A percentile compares a stretch with the other conserved stretches of the same genome.
phyloP scores from a whole-genome alignment of 2,797 vertebrate genomes.

The Sternotherus odoratus region DNA sequence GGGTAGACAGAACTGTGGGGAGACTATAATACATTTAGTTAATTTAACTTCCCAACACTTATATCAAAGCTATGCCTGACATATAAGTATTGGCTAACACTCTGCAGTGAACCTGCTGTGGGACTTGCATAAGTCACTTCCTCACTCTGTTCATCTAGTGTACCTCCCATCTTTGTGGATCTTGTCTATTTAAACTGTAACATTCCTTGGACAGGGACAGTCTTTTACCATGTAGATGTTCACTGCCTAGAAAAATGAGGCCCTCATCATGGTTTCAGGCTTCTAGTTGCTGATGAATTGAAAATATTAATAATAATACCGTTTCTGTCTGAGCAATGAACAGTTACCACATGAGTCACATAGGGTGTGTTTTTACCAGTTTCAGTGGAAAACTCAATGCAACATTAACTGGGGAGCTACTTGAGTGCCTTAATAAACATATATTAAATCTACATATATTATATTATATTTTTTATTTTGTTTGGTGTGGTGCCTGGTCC shows the following conservation, averaged over 20 bases:
- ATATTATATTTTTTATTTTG: background rate
- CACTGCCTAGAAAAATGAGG: background rate
- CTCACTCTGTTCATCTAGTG: background rate
- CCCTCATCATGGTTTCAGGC: background rate
- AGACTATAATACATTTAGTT: background rate
- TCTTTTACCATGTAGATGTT: background rate
- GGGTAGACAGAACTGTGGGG: background rate
- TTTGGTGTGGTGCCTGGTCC: background rate
- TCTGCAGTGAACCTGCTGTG: background rate
- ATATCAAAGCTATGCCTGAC: no score
- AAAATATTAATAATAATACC: background rate
- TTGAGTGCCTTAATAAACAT: background rate
- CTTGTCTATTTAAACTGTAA: background rate
- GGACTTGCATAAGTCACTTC: background rate
- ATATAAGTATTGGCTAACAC: no score
- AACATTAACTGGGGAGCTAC: background rate
- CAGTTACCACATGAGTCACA: rapidly evolving
- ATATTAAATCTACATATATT: background rate
- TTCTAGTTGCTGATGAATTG: background rate
- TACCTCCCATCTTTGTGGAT: background rate
- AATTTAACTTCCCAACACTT: background rate
- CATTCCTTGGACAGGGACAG: background rate
- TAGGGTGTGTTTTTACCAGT: rapidly evolving
- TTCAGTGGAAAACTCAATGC: background rate
- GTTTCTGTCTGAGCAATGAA: background rate